phyloP scores from a whole-genome alignment of 2,797 vertebrate genomes.

The Dryobates pubescens region DNA sequence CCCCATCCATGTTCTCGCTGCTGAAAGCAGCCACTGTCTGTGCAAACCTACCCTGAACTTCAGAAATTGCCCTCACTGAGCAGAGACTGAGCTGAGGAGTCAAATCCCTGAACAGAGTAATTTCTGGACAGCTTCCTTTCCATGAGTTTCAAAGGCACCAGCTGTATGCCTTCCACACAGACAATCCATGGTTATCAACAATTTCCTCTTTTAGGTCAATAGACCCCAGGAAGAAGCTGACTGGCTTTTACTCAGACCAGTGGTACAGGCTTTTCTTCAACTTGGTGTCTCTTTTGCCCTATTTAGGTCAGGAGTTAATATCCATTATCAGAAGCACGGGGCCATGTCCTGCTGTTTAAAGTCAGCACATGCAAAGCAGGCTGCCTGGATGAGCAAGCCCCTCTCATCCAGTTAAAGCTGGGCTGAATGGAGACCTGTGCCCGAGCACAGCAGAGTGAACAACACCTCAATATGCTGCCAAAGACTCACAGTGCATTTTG shows the following conservation, averaged over 20 bases:
- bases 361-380: neutral
- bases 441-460: neutral
- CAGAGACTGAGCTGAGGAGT: no score
- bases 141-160: neutral
- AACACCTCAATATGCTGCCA: constrained; percentile 51
- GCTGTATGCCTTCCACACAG: neutral
- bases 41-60: no score
- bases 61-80: no score
- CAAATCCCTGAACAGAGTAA: no score
- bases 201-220: neutral
- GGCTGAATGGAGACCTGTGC: constrained; percentile 40
- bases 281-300: neutral
- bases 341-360: neutral
- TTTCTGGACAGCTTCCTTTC: neutral
- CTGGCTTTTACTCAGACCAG: neutral
- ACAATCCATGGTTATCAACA: neutral
- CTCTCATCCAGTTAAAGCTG: constrained; percentile 23
- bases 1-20: no score
- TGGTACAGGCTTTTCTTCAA: neutral
- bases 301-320: constrained; percentile 30
- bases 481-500: constrained; percentile 33
- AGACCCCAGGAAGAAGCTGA: neutral
- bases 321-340: neutral
- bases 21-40: no score
- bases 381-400: constrained; percentile 15